Evolutionary conservation across 2,888 invertebrate species (phyloP), one percentile per base, ranked within the genome.

Genomic region (Tipula unca): DNA sequence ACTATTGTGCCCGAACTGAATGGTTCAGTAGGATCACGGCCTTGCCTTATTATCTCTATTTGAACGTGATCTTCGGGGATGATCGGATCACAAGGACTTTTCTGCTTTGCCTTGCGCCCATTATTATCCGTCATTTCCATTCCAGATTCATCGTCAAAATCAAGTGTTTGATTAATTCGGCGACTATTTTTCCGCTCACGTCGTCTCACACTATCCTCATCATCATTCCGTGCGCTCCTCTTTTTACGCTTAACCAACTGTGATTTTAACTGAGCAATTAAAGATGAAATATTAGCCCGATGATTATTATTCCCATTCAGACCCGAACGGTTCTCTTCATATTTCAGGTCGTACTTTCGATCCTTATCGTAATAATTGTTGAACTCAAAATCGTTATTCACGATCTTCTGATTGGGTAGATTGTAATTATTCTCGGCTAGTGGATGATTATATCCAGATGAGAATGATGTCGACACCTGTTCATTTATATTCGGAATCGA

Each of bases 1-100:
- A 96, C 93, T 84, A 95, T 93, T 0, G 95, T 95, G 0, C 96
- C 96, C 85, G 95, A 94, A 87, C 96, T 95, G 89, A 93, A 95
- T 5, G 94, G 93, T 14, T 93, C 93, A 86, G 94, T 95, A 1
- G 94, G 93, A 88, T 95, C 94, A 48, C 94, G 92, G 25, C 96
- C 95, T 86, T 92, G 93, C 87, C 95, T 94, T 0, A 96, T 92
- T 82, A 96, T 92, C 87, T 95, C 95, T 14, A 95, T 92, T 87
- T 94, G 94, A 29, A 94, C 92, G 87, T 93, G 93, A 87, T 94
- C 94, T 84, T 93, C 93, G 2, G 93, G 92, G 25, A 69, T 69
- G 39, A 95, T 91, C 0, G 93, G 91, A 85, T 95, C 94, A 88
- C 96, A 96, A 0, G 95, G 95, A 54, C 93, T 93, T 85, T 94